These are phyloP conservation scores for Cynodonichthys magdalenae DNA, from an alignment of 2,797 vertebrate genomes.

Conservation along the genomic window DNA sequence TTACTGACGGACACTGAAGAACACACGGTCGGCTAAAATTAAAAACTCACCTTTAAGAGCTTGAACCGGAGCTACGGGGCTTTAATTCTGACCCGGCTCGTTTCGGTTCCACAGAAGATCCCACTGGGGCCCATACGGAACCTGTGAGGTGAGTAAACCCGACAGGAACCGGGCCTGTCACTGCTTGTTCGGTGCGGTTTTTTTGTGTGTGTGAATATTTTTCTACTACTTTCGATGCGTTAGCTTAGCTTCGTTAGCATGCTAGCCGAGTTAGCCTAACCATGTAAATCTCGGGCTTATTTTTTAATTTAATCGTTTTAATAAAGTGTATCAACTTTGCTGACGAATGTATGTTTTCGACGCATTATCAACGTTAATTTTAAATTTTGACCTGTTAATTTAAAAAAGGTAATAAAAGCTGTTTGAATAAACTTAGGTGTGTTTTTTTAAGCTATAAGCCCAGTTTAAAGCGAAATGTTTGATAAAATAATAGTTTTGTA, in stretches of 20 bases:
- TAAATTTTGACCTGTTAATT: background rate
- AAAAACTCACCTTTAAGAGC: slow-evolving; percentile 55
- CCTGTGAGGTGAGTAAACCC: slow-evolving; percentile 13
- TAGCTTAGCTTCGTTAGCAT: slow-evolving; percentile 65
- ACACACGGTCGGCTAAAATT: slow-evolving; percentile 31
- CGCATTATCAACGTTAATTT: background rate
- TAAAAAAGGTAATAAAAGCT: background rate
- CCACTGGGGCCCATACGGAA: slow-evolving; percentile 6
- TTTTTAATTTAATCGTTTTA: too few relatives aligned
- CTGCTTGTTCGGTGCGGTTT: background rate
- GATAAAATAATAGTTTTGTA: too few relatives aligned
- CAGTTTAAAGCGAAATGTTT: background rate
- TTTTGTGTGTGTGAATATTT: background rate
- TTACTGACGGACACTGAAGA: background rate
- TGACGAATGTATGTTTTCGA: background rate
- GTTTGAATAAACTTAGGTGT: too few relatives aligned
- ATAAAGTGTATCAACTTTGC: background rate
- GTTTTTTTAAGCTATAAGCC: background rate
- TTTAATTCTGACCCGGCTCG: slow-evolving; percentile 47
- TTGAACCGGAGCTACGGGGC: slow-evolving; percentile 40
- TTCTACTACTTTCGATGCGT: background rate
- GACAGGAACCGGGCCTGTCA: background rate
- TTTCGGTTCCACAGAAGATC: slow-evolving; percentile 30
- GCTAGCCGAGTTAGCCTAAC: slow-evolving; percentile 27
- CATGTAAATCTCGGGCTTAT: slow-evolving; percentile 29